Evolutionary conservation across 2,797 vertebrate species (phyloP).

Genomic region (Chelonia mydas): DNA sequence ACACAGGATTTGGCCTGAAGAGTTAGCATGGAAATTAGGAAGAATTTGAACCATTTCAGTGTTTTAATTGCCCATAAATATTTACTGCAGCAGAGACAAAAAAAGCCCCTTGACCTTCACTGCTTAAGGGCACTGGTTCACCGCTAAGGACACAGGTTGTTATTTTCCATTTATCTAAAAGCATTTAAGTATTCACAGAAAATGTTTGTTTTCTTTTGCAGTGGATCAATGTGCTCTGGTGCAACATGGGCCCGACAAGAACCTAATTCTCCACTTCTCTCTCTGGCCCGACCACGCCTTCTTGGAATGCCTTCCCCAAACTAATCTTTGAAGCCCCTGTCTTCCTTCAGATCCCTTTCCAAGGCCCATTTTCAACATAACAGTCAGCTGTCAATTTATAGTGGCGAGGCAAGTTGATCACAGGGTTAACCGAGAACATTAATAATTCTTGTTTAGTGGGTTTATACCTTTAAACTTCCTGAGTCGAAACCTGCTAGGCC

Average conservation of each 20-base stretch:
- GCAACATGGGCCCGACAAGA: neutral
- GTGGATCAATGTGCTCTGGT: neutral
- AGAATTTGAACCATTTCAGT: neutral
- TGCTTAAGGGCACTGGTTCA: rapidly evolving
- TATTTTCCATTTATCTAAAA: neutral
- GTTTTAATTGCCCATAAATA: neutral
- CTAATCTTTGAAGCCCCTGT: no score
- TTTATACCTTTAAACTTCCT: no score
- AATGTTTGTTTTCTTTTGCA: neutral
- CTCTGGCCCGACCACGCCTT: no score
- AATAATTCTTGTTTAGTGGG: no score
- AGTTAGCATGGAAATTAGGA: neutral
- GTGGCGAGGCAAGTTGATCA: no score
- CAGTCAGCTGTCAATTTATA: no score
- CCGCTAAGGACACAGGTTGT: neutral
- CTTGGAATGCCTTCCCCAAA: no score
- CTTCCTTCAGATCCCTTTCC: no score
- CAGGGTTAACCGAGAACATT: no score
- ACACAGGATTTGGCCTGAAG: neutral
- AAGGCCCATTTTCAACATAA: no score
- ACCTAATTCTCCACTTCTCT: no score
- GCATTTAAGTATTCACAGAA: neutral
- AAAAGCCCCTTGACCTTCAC: neutral
- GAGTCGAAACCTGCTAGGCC: no score
- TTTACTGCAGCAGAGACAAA: rapidly evolving